Evolutionary conservation across 2,888 invertebrate species (phyloP).

Genomic region (Ophion ventricosus): DNA sequence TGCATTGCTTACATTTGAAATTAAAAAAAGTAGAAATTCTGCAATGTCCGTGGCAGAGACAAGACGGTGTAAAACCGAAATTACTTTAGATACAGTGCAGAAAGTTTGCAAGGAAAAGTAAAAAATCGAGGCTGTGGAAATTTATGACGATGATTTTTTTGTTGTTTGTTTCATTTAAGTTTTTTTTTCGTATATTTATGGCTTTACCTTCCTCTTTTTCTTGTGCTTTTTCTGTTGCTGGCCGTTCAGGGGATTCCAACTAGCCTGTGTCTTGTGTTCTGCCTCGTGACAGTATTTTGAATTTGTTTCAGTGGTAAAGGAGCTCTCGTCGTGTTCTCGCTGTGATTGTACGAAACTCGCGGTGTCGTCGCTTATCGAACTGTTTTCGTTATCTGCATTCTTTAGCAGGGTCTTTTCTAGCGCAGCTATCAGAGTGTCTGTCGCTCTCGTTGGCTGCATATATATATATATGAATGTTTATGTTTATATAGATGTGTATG

Average conservation of each 20-base stretch:
- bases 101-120: slow-evolving; percentile 31
- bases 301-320: slow-evolving; percentile 78
- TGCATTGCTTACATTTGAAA: slow-evolving; percentile 21
- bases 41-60: slow-evolving; percentile 32
- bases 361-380: slow-evolving; percentile 76
- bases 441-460: slow-evolving; percentile 77
- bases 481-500: background rate
- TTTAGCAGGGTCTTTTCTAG: slow-evolving; percentile 79
- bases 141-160: slow-evolving; percentile 28
- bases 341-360: slow-evolving; percentile 76
- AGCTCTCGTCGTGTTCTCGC: slow-evolving; percentile 78
- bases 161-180: slow-evolving; percentile 5
- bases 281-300: slow-evolving; percentile 79
- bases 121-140: slow-evolving; percentile 36
- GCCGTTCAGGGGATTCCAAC: slow-evolving; percentile 78
- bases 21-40: slow-evolving; percentile 32
- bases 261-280: slow-evolving; percentile 78
- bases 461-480: slow-evolving; percentile 65
- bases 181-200: slow-evolving; percentile 54
- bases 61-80: slow-evolving; percentile 15
- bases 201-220: slow-evolving; percentile 82
- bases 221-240: slow-evolving; percentile 81
- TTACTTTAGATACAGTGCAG: slow-evolving; percentile 46
- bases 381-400: slow-evolving; percentile 78
- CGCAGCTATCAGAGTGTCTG: slow-evolving; percentile 78